Conservation (phyloP, 2,113 vertebrate genomes). For the Mormoops blainvillei region DNA sequence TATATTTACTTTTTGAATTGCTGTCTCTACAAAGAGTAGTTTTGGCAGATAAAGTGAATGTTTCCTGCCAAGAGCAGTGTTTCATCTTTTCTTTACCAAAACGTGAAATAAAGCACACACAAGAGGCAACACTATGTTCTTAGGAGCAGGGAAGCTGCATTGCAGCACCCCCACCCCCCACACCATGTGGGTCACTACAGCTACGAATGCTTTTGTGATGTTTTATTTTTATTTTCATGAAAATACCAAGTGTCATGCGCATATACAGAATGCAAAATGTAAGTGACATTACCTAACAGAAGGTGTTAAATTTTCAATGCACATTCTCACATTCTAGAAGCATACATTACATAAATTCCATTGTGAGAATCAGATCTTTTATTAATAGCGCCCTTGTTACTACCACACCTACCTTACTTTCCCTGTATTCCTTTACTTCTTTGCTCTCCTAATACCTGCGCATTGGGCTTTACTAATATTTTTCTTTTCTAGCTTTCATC, state of each 20-base stretch:
- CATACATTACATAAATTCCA: not conserved
- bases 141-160: not conserved
- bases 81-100: slow-evolving; percentile 53
- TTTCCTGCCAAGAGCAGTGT: slow-evolving; percentile 40
- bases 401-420: not conserved
- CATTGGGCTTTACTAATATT: not conserved
- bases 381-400: not conserved
- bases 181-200: slow-evolving; percentile 52
- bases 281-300: not conserved
- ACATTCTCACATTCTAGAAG: not conserved
- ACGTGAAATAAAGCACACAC: slow-evolving; percentile 56
- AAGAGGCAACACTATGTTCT: slow-evolving; percentile 30
- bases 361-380: not conserved
- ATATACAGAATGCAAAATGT: slow-evolving; percentile 1
- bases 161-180: not conserved
- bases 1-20: slow-evolving; percentile 71
- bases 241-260: slow-evolving; percentile 43
- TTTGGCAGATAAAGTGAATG: slow-evolving; percentile 55
- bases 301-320: not conserved
- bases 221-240: slow-evolving; percentile 58
- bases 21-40: slow-evolving; percentile 54
- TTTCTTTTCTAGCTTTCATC: not conserved
- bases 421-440: not conserved
- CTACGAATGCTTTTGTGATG: not conserved
- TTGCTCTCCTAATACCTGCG: not conserved